Percentiles rank a stretch among this genome's conserved stretches.
Evolutionary conservation across 92 coral and sea anemone species (phyloP).

Genomic region (Siderastrea radians): DNA sequence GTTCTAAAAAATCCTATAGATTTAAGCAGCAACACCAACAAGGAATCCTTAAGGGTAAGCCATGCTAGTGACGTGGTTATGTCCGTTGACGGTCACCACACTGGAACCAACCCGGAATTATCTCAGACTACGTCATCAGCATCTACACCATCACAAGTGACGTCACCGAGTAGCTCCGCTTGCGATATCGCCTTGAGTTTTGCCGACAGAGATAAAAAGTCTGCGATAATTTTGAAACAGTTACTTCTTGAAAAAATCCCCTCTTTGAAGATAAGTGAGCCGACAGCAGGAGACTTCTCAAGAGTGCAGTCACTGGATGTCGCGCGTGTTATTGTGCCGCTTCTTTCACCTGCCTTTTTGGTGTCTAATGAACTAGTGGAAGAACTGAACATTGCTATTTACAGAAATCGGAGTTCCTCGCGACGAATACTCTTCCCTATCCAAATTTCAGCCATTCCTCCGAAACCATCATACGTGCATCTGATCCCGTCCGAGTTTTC

Average conservation of each 20-base stretch:
- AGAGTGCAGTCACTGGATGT: slow-evolving; percentile 78
- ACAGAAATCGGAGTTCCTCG: slow-evolving; percentile 79
- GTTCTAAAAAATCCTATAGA: slow-evolving; percentile 37
- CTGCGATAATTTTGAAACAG: slow-evolving; percentile 70
- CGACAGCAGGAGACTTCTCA: slow-evolving; percentile 67
- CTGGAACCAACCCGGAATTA: neutral
- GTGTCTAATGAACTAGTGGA: slow-evolving; percentile 82
- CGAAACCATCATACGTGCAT: slow-evolving; percentile 82
- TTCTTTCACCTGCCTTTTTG: slow-evolving; percentile 81
- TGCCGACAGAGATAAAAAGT: slow-evolving; percentile 67
- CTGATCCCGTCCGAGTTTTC: slow-evolving; percentile 84
- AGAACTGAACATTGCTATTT: slow-evolving; percentile 92
- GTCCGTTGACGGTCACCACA: slow-evolving; percentile 31
- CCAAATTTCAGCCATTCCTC: slow-evolving; percentile 74
- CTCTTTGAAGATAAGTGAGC: slow-evolving; percentile 65
- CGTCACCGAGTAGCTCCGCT: neutral
- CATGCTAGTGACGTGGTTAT: slow-evolving; percentile 33
- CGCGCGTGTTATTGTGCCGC: slow-evolving; percentile 81
- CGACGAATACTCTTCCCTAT: slow-evolving; percentile 80
- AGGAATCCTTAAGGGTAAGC: slow-evolving; percentile 9
- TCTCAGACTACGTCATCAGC: neutral
- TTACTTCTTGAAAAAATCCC: slow-evolving; percentile 71
- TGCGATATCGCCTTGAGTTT: slow-evolving; percentile 78
- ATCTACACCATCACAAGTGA: neutral
- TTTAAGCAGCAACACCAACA: neutral